Evolutionary conservation across 2,113 vertebrate species (phyloP), one percentile per base, ranked within the genome.

Genomic region (Paradisaea rubra): DNA sequence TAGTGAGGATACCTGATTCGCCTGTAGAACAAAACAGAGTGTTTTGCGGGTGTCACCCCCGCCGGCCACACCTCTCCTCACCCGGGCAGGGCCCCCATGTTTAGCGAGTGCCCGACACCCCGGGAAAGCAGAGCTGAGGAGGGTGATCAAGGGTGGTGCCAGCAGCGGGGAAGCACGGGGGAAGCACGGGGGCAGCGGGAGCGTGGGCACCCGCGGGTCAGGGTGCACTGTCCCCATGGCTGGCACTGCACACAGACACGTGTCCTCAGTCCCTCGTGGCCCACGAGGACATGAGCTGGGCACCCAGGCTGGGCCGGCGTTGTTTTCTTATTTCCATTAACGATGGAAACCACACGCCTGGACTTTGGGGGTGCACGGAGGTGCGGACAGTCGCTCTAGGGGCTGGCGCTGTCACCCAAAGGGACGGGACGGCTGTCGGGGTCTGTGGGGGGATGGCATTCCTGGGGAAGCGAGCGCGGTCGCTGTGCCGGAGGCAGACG

Each of bases 381-480:
- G 13, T 9, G 11, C 15, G 37, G 15, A 35, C 16, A 60, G 44
- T 11, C 4, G 3, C 21, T 72, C 11, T 27, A 2, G 4, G 39
- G 16, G 33, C 33, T 6, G 11, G 20, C 1, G 0, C 56, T 64
- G 35, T 50, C 57, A 9, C 37, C 20, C 13, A 2, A 45, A 60
- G 64, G 30, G 21, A 13, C 3, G 1, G 59, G 25, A 12, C 1
- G 6, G 42, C 44, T 76, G 53, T 20, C 0, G 11, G 22, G 31
- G 4, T 57, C 42, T 61, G 47, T 0, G 2, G 7, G 11, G 22
- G 5, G 3, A 22, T 1, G 4, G 14, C 12, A 5, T 20, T 45
- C 15, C 15, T 5, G 37, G 11, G 23, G 18, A 33, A 61, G 27
- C 0, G 7, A 73, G 28, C 1, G 1, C 0, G 0, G 23, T n/a